Conservation (phyloP, 1,140 invertebrate species). For the Nephotettix cincticeps region DNA sequence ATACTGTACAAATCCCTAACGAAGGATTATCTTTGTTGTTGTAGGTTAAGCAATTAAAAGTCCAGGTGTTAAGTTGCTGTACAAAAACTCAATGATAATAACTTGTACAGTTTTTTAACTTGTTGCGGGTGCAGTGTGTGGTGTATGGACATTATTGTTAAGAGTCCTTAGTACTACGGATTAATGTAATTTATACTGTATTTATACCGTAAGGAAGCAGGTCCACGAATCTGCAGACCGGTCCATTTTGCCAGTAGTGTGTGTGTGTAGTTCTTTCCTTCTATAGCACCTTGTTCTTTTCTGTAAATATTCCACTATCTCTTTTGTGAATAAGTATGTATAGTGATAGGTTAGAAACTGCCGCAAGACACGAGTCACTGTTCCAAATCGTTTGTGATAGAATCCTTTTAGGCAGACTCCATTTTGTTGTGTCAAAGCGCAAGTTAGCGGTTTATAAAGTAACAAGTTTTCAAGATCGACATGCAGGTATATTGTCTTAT, state of each 20-base stretch:
- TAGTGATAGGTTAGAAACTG: conserved; percentile 6
- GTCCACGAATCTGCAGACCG: conserved; percentile 5
- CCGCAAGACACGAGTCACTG: conserved; percentile 11
- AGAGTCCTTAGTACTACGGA: background rate
- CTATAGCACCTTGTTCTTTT: conserved; percentile 19
- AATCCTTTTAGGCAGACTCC: conserved; percentile 10
- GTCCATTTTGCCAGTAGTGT: conserved; percentile 22
- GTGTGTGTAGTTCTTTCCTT: conserved; percentile 9
- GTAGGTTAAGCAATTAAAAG: conserved; percentile 3
- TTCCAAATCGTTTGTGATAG: conserved; percentile 19
- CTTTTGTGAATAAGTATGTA: conserved; percentile 19
- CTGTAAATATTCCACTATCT: conserved; percentile 26
- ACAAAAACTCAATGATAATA: conserved; percentile 18
- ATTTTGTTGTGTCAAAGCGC: conserved; percentile 7
- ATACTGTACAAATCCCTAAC: no score
- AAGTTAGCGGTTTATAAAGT: conserved; percentile 13
- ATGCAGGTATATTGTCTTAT: conserved; percentile 17
- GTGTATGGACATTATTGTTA: background rate
- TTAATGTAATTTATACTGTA: conserved; percentile 17
- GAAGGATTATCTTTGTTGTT: background rate
- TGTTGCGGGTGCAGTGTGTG: background rate
- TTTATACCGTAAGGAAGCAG: conserved; percentile 10
- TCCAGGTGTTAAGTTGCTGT: conserved; percentile 17
- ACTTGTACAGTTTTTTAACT: conserved; percentile 24
- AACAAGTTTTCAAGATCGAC: background rate